These are phyloP conservation scores for Thamnophis elegans DNA, from an alignment of 2,797 vertebrate genomes.

Conservation along the genomic window DNA sequence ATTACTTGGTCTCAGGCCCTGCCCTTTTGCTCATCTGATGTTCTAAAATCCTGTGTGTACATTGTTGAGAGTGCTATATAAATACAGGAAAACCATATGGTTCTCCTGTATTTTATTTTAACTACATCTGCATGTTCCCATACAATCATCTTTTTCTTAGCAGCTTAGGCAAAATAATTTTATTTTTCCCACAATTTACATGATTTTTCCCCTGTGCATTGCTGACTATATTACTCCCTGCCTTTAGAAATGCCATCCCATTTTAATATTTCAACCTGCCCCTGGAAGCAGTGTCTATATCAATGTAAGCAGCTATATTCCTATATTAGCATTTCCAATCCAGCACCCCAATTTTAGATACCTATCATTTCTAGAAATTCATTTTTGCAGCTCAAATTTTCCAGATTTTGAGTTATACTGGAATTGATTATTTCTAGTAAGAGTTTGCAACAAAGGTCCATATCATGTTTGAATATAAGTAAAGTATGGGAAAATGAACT, in stretches of 20 bases:
- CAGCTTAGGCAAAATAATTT: slow-evolving; percentile 12
- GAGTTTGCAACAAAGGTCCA: slow-evolving; percentile 32
- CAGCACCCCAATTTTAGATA: slow-evolving; percentile 22
- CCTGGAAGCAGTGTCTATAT: slow-evolving; percentile 32
- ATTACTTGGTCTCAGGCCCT: not conserved
- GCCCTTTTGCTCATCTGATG: not conserved
- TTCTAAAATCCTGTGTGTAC: not conserved
- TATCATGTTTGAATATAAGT: slow-evolving; percentile 44
- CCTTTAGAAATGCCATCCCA: slow-evolving; percentile 17
- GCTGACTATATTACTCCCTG: not conserved
- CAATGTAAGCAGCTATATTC: not conserved
- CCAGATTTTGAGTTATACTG: slow-evolving; percentile 33
- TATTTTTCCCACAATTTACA: not conserved
- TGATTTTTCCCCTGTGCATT: not conserved
- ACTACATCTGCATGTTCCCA: not conserved
- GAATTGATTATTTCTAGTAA: slow-evolving; percentile 22
- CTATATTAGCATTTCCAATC: not conserved
- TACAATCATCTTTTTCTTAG: not conserved
- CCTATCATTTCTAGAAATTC: slow-evolving; percentile 39
- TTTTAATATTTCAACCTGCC: slow-evolving; percentile 29
- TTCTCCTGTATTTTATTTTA: not conserved
- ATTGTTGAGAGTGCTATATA: not conserved
- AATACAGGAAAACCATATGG: not conserved
- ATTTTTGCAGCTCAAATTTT: slow-evolving; percentile 31
- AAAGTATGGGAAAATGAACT: slow-evolving; percentile 24